These are phyloP conservation scores for Brachionus sp. DNA, from an alignment of 1,140 invertebrate genomes.

Conservation along the genomic window DNA sequence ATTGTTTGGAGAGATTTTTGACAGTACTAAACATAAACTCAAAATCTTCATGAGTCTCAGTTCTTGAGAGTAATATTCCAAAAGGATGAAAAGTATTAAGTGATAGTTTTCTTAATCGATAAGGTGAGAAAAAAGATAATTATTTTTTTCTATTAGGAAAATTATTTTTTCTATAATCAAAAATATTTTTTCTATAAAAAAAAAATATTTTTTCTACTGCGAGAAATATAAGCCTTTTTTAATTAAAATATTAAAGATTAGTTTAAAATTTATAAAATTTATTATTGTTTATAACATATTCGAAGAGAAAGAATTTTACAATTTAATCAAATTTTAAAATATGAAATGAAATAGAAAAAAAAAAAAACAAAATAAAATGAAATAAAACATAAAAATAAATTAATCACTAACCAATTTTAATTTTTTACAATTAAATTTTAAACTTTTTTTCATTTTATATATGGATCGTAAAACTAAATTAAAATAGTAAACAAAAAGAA, in stretches of 20 bases:
- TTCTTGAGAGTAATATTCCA: too few relatives aligned
- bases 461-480: background rate
- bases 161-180: too few relatives aligned
- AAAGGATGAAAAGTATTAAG: too few relatives aligned
- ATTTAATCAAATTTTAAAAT: background rate
- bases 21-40: too few relatives aligned
- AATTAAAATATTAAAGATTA: background rate
- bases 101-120: too few relatives aligned
- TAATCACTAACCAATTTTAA: conserved; percentile 12
- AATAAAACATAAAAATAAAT: conserved; percentile 16
- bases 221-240: too few relatives aligned
- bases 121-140: too few relatives aligned
- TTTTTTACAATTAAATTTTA: background rate
- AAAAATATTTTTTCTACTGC: too few relatives aligned
- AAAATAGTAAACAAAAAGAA: background rate
- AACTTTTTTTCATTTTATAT: background rate
- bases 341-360: background rate
- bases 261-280: background rate
- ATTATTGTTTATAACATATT: background rate
- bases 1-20: too few relatives aligned
- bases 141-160: too few relatives aligned
- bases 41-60: too few relatives aligned
- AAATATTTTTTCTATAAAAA: too few relatives aligned
- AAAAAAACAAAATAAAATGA: background rate
- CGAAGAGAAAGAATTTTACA: background rate